Conservation (phyloP, 2,888 invertebrate species). For the Xestoiulus laeticollis region DNA sequence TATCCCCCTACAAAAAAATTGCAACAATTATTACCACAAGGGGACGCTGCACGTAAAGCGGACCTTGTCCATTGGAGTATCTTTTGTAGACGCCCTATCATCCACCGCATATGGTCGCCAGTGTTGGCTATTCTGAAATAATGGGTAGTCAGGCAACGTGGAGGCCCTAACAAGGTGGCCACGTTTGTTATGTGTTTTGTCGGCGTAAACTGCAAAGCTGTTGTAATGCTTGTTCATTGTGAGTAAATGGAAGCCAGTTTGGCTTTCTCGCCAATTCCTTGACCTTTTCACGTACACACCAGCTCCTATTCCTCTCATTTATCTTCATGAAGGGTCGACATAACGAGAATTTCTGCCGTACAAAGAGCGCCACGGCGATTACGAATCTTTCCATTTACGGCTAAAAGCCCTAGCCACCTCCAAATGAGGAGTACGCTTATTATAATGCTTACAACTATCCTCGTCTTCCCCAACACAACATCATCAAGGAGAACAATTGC, state of each 20-base stretch:
- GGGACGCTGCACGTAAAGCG: no score
- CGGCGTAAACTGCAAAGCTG: conserved; percentile 15
- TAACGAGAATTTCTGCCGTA: conserved; percentile 20
- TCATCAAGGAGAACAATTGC: background rate
- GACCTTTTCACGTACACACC: conserved; percentile 18
- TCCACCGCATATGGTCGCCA: no score
- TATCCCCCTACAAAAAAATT: no score
- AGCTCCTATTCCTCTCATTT: conserved; percentile 17
- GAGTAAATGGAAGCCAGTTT: conserved; percentile 19
- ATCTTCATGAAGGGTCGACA: conserved; percentile 20
- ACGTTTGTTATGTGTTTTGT: background rate
- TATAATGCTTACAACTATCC: background rate
- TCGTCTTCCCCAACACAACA: background rate
- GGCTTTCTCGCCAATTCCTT: conserved; percentile 18
- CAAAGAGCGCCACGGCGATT: background rate
- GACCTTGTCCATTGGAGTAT: no score
- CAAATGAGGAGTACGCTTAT: conserved; percentile 8
- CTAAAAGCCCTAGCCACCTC: conserved; percentile 16
- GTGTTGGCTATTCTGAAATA: background rate
- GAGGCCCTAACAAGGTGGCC: background rate
- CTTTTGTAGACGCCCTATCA: no score
- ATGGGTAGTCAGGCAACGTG: background rate
- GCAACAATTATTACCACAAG: no score
- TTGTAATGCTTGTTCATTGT: conserved; percentile 17
- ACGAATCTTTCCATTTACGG: conserved; percentile 20